Evolutionary conservation across 23 tunicate species (phyloP).

Genomic region (Clavelina lepadiformis): DNA sequence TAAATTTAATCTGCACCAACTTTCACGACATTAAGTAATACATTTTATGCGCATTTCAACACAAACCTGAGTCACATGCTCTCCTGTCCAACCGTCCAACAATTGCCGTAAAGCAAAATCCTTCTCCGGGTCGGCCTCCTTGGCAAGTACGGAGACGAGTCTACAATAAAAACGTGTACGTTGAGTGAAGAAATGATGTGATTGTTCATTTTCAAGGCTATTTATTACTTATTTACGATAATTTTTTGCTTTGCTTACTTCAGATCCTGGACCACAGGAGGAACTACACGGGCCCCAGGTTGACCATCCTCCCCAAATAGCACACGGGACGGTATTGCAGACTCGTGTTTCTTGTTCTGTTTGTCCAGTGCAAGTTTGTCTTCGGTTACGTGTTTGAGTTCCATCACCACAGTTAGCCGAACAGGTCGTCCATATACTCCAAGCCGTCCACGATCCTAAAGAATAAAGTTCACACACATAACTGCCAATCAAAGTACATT

Average conservation of each 20-base stretch:
- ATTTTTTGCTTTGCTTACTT: too few species aligned
- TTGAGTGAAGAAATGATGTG: too few species aligned
- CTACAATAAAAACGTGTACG: constrained; percentile 4
- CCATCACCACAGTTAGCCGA: constrained; percentile 86
- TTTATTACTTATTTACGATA: too few species aligned
- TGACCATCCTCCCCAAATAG: constrained; percentile 96
- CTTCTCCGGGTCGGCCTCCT: constrained; percentile 19
- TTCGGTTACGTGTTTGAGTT: constrained; percentile 40
- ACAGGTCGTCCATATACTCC: constrained; percentile 62
- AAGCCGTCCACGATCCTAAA: constrained; percentile 53
- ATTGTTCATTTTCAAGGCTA: too few species aligned
- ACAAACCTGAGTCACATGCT: constrained; percentile 17
- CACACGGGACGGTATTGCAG: constrained; percentile 69
- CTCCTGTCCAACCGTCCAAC: constrained; percentile 1
- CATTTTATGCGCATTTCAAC: too few species aligned
- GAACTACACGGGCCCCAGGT: constrained; percentile 77
- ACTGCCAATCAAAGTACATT: too few species aligned
- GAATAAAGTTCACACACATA: too few species aligned
- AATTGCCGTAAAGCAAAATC: constrained; percentile 17
- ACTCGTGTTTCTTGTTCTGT: constrained; percentile 25
- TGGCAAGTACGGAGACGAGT: constrained; percentile 1
- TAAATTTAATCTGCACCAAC: too few species aligned
- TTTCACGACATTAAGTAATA: too few species aligned
- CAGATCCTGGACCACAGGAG: constrained; percentile 69
- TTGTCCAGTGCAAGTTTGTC: constrained; percentile 67